A percentile compares a stretch with the other conserved stretches of the same genome.
phyloP scores from a whole-genome alignment of 2,888 invertebrate species.

The Portevinia maculata region DNA sequence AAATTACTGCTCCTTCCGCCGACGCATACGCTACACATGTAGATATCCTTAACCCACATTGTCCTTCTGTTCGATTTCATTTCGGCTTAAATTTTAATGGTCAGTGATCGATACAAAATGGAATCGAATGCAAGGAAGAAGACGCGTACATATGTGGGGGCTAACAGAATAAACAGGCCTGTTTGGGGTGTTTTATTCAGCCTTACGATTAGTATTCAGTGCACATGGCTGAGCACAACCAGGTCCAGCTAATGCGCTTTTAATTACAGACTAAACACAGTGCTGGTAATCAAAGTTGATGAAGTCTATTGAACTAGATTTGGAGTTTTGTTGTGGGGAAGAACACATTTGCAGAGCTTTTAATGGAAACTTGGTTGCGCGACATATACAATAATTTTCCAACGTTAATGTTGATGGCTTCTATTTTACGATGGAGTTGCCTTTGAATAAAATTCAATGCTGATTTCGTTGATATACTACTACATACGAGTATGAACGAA shows the following conservation, averaged over 20 bases:
- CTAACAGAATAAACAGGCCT: slow-evolving; percentile 26
- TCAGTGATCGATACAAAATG: slow-evolving; percentile 48
- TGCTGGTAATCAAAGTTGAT: background rate
- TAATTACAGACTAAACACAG: slow-evolving; percentile 41
- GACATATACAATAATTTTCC: no score
- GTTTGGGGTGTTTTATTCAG: slow-evolving; percentile 9
- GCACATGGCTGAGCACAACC: slow-evolving; percentile 16
- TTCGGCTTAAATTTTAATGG: background rate
- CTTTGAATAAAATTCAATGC: no score
- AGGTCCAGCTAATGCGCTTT: slow-evolving; percentile 52
- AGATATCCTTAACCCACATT: background rate
- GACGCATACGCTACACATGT: background rate
- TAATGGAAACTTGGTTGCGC: no score
- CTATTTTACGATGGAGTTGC: no score
- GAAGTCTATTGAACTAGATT: slow-evolving; percentile 21
- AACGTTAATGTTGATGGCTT: no score
- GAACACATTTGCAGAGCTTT: no score
- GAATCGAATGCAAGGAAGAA: slow-evolving; percentile 23
- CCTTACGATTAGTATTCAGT: slow-evolving; percentile 36
- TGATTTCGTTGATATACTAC: no score
- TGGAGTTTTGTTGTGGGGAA: background rate
- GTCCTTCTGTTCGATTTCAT: slow-evolving; percentile 10
- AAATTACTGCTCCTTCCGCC: slow-evolving; percentile 3
- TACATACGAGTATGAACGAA: no score
- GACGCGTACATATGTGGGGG: slow-evolving; percentile 19